Conservation (phyloP, 92 coral and sea anemone genomes). For the Zoanthus gigantus region DNA sequence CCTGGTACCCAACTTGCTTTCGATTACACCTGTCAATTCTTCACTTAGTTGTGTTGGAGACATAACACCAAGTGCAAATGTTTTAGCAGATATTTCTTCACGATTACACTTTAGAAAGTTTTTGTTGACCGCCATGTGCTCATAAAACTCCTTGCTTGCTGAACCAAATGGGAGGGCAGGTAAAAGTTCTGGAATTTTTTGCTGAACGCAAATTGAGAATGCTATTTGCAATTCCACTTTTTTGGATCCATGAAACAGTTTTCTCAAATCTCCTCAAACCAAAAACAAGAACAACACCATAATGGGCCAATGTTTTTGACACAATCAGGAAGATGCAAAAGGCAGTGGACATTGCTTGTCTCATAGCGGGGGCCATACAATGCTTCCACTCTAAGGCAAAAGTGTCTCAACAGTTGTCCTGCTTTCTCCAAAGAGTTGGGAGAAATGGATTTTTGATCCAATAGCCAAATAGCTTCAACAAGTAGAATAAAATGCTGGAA, state of each 20-base stretch:
- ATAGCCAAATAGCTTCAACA: constrained; percentile 48
- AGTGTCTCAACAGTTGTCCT: constrained; percentile 33
- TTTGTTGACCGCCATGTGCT: constrained; percentile 49
- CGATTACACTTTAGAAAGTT: constrained; percentile 56
- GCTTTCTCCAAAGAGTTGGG: constrained; percentile 12
- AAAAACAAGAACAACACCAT: constrained; percentile 54
- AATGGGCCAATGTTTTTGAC: constrained; percentile 58
- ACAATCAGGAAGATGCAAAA: constrained; percentile 56
- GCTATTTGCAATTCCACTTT: constrained; percentile 24
- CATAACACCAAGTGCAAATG: constrained; percentile 72
- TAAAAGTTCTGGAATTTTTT: constrained; percentile 9
- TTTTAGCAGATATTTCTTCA: constrained; percentile 54
- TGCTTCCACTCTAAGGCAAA: constrained; percentile 52
- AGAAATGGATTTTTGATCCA: constrained; percentile 53
- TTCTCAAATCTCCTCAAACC: constrained; percentile 54
- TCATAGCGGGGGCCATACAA: constrained; percentile 56
- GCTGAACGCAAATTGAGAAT: not conserved
- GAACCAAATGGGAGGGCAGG: constrained; percentile 44
- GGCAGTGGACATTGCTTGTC: constrained; percentile 52
- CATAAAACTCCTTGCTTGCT: constrained; percentile 54
- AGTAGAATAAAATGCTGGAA: constrained; percentile 54
- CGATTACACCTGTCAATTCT: constrained; percentile 36
- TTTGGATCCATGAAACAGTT: constrained; percentile 57
- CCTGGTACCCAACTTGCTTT: constrained; percentile 49
- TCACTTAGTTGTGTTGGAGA: constrained; percentile 54